Percentiles rank a stretch among this genome's conserved stretches.
phyloP scores from a whole-genome alignment of 2,113 vertebrate species.

The Thinocorus orbignyianus region DNA sequence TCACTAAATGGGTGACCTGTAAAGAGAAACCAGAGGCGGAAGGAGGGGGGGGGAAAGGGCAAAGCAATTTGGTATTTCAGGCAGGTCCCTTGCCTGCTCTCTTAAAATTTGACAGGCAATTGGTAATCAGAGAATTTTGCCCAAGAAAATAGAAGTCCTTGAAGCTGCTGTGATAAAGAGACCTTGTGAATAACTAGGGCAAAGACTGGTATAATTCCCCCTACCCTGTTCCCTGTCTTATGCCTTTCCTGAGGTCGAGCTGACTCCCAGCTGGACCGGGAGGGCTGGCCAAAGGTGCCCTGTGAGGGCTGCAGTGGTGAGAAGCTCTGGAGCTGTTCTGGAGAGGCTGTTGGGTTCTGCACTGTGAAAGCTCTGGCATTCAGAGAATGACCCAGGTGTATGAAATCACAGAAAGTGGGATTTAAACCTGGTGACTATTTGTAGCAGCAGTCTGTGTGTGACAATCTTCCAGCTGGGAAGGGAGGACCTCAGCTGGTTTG shows the following conservation, averaged over 20 bases:
- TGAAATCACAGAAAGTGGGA: background rate
- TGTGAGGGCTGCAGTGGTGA: fast-evolving
- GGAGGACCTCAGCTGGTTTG: background rate
- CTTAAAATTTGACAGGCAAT: constrained; percentile 7
- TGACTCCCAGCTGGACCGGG: background rate
- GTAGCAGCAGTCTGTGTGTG: background rate
- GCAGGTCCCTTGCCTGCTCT: background rate
- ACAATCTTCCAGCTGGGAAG: background rate
- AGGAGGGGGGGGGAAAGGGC: background rate
- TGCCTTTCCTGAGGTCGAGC: background rate
- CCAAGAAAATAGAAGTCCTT: background rate
- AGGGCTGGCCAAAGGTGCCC: background rate
- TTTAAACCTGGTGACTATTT: background rate
- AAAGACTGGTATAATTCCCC: background rate
- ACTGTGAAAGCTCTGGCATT: background rate
- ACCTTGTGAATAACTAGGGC: background rate
- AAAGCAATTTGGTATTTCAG: constrained; percentile 14
- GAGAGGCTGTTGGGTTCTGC: background rate
- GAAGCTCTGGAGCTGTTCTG: no score
- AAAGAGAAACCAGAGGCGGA: background rate
- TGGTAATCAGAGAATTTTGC: background rate
- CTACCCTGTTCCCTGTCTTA: fast-evolving
- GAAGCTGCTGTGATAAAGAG: background rate
- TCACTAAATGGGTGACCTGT: background rate
- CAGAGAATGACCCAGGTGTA: background rate